A percentile compares a stretch with the other conserved stretches of the same genome.
These are phyloP conservation scores for Cherax quadricarinatus DNA, from an alignment of 1,140 invertebrate species.

Conservation along the genomic window DNA sequence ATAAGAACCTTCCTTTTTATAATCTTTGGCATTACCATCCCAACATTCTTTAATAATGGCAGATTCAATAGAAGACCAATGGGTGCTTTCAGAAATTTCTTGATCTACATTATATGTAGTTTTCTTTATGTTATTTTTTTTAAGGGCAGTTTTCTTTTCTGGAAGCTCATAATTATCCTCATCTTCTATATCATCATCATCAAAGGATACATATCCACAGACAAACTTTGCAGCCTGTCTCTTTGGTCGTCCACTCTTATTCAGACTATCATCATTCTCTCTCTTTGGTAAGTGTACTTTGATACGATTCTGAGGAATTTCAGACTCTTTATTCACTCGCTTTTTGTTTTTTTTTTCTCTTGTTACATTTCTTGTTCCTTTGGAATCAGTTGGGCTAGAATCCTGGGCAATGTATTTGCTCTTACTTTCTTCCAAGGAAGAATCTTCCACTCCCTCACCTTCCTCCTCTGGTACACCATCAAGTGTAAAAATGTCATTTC, in stretches of 20 bases:
- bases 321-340: neutral
- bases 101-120: conserved; percentile 43
- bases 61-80: conserved; percentile 60
- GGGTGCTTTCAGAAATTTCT: conserved; percentile 49
- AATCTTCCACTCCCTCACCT: neutral
- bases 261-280: neutral
- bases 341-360: neutral
- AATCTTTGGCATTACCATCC: conserved; percentile 53
- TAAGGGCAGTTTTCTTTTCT: conserved; percentile 28
- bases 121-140: conserved; percentile 31
- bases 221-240: conserved; percentile 28
- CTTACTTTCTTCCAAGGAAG: neutral
- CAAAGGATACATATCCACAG: conserved; percentile 7
- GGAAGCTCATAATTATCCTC: conserved; percentile 37
- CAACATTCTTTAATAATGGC: conserved; percentile 67
- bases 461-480: conserved; percentile 31
- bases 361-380: neutral
- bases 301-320: neutral
- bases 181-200: conserved; percentile 50
- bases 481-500: conserved; percentile 41
- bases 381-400: neutral
- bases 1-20: conserved; percentile 71
- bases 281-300: conserved; percentile 45
- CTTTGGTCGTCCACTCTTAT: conserved; percentile 37
- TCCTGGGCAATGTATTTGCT: neutral